phyloP scores from a whole-genome alignment of 2,113 vertebrate species.

The Leptobrachium ailaonicum region DNA sequence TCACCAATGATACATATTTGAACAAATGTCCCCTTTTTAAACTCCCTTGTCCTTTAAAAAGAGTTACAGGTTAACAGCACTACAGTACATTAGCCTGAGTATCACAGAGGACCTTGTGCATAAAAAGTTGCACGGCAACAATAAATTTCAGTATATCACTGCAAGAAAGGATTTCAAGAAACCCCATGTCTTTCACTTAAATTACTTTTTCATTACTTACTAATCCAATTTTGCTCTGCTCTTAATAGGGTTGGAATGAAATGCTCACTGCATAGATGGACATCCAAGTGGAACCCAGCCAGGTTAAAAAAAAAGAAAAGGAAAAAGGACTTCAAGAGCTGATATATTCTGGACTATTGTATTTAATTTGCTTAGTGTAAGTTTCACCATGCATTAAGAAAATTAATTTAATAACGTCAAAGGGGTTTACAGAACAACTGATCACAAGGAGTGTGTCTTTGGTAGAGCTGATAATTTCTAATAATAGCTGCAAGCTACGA shows the following conservation, averaged over 20 bases:
- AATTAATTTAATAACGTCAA: background rate
- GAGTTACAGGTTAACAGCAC: conserved; percentile 43
- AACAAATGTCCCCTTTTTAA: conserved; percentile 35
- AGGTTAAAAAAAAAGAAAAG: conserved; percentile 1
- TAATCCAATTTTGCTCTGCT: conserved; percentile 43
- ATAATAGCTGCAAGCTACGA: background rate
- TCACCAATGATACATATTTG: conserved; percentile 34
- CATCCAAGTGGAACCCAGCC: conserved; percentile 28
- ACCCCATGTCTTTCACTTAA: conserved; percentile 32
- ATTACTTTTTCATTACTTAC: conserved; percentile 48
- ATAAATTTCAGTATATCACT: conserved; percentile 50
- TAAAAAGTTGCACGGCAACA: conserved; percentile 49
- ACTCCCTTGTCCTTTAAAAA: conserved; percentile 40
- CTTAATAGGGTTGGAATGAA: conserved; percentile 51
- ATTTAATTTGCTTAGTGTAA: conserved; percentile 10
- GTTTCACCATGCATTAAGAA: background rate
- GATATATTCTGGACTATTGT: conserved; percentile 26
- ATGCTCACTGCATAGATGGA: conserved; percentile 46
- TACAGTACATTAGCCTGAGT: conserved; percentile 42
- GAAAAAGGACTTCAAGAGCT: conserved; percentile 14
- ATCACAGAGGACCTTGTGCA: conserved; percentile 46
- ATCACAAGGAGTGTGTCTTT: background rate
- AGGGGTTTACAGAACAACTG: background rate
- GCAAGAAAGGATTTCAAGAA: conserved; percentile 52
- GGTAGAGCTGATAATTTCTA: background rate